phyloP scores from a whole-genome alignment of 2,888 invertebrate species.

The Drosophila tripunctata region DNA sequence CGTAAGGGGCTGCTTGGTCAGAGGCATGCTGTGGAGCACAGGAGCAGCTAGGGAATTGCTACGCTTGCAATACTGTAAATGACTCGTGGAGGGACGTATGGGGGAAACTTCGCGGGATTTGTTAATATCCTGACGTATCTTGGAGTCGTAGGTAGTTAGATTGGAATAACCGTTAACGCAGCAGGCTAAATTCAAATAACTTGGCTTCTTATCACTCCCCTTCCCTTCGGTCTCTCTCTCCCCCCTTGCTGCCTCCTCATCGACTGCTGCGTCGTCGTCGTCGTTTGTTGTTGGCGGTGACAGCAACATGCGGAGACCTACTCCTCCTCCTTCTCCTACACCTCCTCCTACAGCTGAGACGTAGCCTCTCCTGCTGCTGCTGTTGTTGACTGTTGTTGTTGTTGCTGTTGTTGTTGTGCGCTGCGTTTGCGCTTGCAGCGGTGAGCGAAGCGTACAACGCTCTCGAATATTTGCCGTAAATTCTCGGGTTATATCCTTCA shows the following conservation, averaged over 20 bases:
- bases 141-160: constrained; percentile 93
- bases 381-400: too few species aligned
- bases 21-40: constrained; percentile 72
- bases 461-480: constrained; percentile 87
- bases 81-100: constrained; percentile 86
- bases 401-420: constrained; percentile 51
- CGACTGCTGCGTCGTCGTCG: constrained; percentile 36
- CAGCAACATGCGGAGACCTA: constrained; percentile 77
- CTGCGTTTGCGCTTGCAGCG: constrained; percentile 59
- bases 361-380: too few species aligned
- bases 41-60: constrained; percentile 87
- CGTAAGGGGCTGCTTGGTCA: constrained; percentile 56
- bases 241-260: too few species aligned
- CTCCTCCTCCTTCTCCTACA: constrained; percentile 50
- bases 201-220: constrained; percentile 89
- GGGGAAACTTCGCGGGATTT: constrained; percentile 90
- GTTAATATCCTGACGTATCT: constrained; percentile 89
- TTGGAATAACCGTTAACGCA: constrained; percentile 96
- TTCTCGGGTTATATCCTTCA: constrained; percentile 86
- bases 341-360: constrained; percentile 68
- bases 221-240: constrained; percentile 84
- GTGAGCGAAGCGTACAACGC: constrained; percentile 82
- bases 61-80: constrained; percentile 84
- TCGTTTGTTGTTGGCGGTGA: constrained; percentile 60
- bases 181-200: constrained; percentile 94